Percentiles rank a stretch among this genome's conserved stretches.
These are phyloP conservation scores for Meteorus colon DNA, from an alignment of 2,888 invertebrate species.

Conservation along the genomic window DNA sequence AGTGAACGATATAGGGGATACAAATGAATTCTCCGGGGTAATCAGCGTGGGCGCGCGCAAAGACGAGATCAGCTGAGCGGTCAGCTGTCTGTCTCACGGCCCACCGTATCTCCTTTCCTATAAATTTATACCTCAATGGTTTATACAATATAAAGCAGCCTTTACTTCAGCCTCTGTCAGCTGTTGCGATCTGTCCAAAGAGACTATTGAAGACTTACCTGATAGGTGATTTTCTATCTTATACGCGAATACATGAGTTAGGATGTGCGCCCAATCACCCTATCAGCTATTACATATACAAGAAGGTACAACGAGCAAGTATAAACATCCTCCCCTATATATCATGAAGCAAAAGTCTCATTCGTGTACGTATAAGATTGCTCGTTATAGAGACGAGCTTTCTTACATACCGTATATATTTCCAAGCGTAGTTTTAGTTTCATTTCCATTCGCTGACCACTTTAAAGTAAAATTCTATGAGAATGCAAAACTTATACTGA, in stretches of 20 bases:
- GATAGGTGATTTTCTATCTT: not conserved
- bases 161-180: slow-evolving; percentile 39
- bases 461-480: not conserved
- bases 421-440: slow-evolving; percentile 14
- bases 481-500: slow-evolving; percentile 31
- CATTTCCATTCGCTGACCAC: slow-evolving; percentile 21
- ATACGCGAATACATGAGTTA: slow-evolving; percentile 7
- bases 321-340: slow-evolving; percentile 6
- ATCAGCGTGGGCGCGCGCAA: slow-evolving; percentile 45
- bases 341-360: slow-evolving; percentile 10
- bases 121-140: not conserved
- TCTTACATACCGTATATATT: slow-evolving; percentile 5
- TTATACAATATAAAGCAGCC: too few species aligned
- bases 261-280: not conserved
- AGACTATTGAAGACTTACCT: not conserved
- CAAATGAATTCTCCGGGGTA: slow-evolving; percentile 54
- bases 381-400: slow-evolving; percentile 18
- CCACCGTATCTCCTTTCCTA: not conserved
- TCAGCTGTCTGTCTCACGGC: slow-evolving; percentile 47
- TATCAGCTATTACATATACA: slow-evolving; percentile 6
- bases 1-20: slow-evolving; percentile 32
- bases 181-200: slow-evolving; percentile 42
- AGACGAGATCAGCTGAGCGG: slow-evolving; percentile 48
- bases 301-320: not conserved
- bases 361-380: not conserved